Evolutionary conservation across 2,888 invertebrate genomes (phyloP).

Genomic region (Pterobdella sp.): DNA sequence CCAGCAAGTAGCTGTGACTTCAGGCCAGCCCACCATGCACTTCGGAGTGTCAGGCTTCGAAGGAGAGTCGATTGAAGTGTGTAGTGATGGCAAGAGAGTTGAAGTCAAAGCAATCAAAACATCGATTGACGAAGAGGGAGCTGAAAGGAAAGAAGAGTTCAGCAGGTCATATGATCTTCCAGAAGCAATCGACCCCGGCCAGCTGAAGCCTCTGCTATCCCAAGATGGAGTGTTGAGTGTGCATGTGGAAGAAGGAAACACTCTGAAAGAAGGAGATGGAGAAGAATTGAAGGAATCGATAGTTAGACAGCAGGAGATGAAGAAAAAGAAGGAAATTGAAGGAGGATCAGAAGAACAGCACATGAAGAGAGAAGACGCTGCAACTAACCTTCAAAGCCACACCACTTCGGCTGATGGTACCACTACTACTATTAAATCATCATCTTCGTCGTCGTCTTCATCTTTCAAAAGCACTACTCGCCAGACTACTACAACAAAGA

Average conservation of each 20-base stretch:
- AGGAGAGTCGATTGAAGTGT: slow-evolving; percentile 34
- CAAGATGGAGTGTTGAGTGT: slow-evolving; percentile 7
- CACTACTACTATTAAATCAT: neutral
- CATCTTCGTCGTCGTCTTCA: slow-evolving; percentile 7
- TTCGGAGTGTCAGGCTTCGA: slow-evolving; percentile 36
- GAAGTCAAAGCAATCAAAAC: slow-evolving; percentile 36
- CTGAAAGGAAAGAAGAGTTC: slow-evolving; percentile 35
- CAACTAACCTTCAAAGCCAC: neutral
- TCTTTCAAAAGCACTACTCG: neutral
- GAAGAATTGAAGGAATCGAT: neutral
- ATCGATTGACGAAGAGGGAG: slow-evolving; percentile 30
- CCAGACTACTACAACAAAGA: neutral
- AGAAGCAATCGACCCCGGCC: neutral
- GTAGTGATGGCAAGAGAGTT: slow-evolving; percentile 36
- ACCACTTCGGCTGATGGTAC: neutral
- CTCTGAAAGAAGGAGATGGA: neutral
- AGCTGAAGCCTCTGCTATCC: neutral
- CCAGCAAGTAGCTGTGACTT: neutral
- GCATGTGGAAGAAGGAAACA: neutral
- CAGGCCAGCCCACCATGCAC: slow-evolving; percentile 30
- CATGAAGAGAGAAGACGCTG: neutral
- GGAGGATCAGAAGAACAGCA: neutral
- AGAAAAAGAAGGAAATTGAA: neutral
- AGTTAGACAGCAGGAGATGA: neutral
- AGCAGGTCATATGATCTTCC: slow-evolving; percentile 37